Evolutionary conservation across 2,888 invertebrate genomes (phyloP), one percentile per base, ranked within the genome.

Genomic region (Pimpla rufipes): DNA sequence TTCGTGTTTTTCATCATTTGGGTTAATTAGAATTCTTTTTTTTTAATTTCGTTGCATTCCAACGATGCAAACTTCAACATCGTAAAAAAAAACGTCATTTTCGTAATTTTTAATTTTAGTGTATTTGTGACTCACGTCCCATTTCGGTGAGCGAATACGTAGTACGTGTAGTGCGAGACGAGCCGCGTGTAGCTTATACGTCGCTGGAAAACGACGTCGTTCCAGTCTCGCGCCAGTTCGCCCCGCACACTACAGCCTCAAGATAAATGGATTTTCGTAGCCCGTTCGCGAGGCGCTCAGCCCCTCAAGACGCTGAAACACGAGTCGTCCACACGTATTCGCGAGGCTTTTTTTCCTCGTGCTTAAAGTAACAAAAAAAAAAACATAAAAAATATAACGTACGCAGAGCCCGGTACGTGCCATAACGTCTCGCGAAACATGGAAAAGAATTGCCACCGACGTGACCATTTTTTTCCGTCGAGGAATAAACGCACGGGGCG

Each of bases 241-340:
- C 47, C 57, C 45, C 52, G 11, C 55, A n/a, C 37, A 55, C 70
- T 29, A 35, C 8, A 21, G 35, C 59, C 16, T 16, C 40, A 71
- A 55, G 79, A 84, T 84, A 79, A 84, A 84, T 84, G 79, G 84
- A 84, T 84, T 79, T 81, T 79, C 75, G 81, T 79, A 79, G 81
- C 79, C n/a, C n/a, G n/a, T n/a, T n/a, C n/a, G n/a, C 66, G 11
- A n/a, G 16, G 40, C 8, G 64, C 62, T n/a, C 45, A 11, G 55
- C 8, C 40, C 21, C 47, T 35, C 47, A 21, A 50, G 37, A 64
- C 16, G 62, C 29, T 55, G 62, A 74, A 74, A 21, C 64, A 35
- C 50, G 62, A 64, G 62, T 62, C 37, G 62, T 62, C 37, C 62
- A 18, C 62, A 40, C 37, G 50, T 74, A 74, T 50, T 52, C 74